Percentiles rank a stretch among this genome's conserved stretches.
phyloP scores from a whole-genome alignment of 1,140 invertebrate genomes.

The Gryon sp. region DNA sequence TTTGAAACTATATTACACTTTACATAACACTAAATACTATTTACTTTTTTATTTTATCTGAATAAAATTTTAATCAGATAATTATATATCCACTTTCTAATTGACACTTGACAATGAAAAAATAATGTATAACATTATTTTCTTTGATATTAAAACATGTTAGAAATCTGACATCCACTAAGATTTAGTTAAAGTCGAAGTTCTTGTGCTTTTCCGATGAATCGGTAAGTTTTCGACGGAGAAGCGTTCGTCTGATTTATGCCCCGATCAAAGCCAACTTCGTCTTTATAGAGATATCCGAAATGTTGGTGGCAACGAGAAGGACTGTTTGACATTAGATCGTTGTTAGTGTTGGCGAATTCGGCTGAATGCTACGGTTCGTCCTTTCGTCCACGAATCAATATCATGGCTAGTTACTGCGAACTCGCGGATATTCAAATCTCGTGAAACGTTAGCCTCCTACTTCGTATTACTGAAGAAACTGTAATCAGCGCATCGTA shows the following conservation, averaged over 20 bases:
- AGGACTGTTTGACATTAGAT: constrained; percentile 71
- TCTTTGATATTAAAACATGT: constrained; percentile 35
- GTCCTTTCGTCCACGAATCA: constrained; percentile 70
- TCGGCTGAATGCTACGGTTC: constrained; percentile 72
- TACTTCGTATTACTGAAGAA: constrained; percentile 64
- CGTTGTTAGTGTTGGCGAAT: constrained; percentile 67
- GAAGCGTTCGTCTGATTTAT: constrained; percentile 51
- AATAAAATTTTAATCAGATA: too few relatives aligned
- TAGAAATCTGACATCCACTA: constrained; percentile 23
- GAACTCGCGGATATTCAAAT: constrained; percentile 71
- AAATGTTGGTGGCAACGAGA: constrained; percentile 71
- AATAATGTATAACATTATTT: constrained; percentile 44
- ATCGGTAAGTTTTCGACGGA: constrained; percentile 54
- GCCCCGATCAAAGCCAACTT: constrained; percentile 47
- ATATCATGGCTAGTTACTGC: constrained; percentile 74
- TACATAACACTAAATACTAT: too few relatives aligned
- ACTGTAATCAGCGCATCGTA: constrained; percentile 59
- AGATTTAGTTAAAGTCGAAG: constrained; percentile 19
- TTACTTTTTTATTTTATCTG: too few relatives aligned
- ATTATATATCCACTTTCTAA: constrained; percentile 13
- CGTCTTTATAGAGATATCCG: constrained; percentile 58
- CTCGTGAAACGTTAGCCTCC: constrained; percentile 59
- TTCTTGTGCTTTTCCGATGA: constrained; percentile 52
- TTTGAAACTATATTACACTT: too few relatives aligned
- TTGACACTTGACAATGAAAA: constrained; percentile 28